A percentile compares a stretch with the other conserved stretches of the same genome.
phyloP scores from a whole-genome alignment of 2,113 vertebrate genomes.

The Pontoporia blainvillei region DNA sequence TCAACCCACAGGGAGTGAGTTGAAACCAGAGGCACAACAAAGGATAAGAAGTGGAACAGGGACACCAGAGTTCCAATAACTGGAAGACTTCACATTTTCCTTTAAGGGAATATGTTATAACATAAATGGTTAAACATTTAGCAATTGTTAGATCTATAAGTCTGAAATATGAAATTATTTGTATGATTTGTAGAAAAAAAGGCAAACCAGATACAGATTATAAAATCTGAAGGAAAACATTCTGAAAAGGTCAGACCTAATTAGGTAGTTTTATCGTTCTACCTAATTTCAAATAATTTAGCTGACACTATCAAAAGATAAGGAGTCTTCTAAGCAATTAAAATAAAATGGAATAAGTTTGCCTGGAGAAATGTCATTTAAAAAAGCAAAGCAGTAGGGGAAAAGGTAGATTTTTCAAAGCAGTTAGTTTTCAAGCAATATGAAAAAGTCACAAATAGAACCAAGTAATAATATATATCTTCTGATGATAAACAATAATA shows the following conservation, averaged over 20 bases:
- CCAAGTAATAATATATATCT: not conserved
- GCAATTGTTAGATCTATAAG: not conserved
- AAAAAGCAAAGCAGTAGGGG: not conserved
- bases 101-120: not conserved
- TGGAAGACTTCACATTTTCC: not conserved
- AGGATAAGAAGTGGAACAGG: not conserved
- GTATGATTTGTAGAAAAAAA: not conserved
- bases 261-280: not conserved
- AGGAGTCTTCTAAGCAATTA: not conserved
- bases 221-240: not conserved
- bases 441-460: not conserved
- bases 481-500: not conserved
- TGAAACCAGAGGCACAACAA: not conserved
- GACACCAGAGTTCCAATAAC: not conserved
- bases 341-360: not conserved
- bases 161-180: conserved; percentile 7
- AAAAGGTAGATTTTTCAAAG: not conserved
- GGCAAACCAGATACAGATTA: not conserved
- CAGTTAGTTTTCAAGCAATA: not conserved
- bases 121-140: not conserved
- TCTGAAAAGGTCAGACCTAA: not conserved
- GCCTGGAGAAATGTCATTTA: not conserved
- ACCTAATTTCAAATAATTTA: not conserved
- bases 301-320: not conserved
- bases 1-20: not conserved